Evolutionary conservation across 1,140 invertebrate genomes (phyloP).

Genomic region (Asbolus verrucosus): DNA sequence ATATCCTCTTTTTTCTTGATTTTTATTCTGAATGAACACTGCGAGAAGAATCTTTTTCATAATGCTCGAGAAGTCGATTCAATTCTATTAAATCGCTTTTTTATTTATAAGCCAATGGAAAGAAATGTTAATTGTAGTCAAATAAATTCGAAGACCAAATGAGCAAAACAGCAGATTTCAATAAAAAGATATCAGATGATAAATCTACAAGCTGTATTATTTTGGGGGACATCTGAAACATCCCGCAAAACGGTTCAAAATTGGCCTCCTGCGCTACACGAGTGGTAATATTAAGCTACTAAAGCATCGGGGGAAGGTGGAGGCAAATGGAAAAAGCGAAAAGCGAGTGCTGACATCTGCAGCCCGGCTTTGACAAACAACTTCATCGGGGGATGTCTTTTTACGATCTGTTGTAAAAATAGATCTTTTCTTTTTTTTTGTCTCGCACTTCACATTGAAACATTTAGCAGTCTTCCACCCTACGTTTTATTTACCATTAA

Average conservation of each 20-base stretch:
- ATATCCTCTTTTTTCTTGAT: conserved; percentile 17
- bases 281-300: conserved; percentile 27
- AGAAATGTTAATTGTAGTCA: conserved; percentile 6
- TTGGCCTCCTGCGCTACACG: background rate
- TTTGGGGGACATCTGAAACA: conserved; percentile 27
- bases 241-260: conserved; percentile 7
- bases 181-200: conserved; percentile 6
- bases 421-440: conserved; percentile 31
- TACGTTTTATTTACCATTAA: conserved; percentile 25
- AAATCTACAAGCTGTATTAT: conserved; percentile 21
- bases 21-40: conserved; percentile 12
- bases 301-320: conserved; percentile 15
- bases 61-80: conserved; percentile 1
- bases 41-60: conserved; percentile 6
- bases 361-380: conserved; percentile 32
- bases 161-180: background rate
- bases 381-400: conserved; percentile 39
- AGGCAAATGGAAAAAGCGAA: conserved; percentile 34
- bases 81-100: conserved; percentile 10
- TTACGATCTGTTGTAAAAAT: conserved; percentile 39
- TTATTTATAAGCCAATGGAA: conserved; percentile 19
- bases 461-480: background rate
- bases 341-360: conserved; percentile 39
- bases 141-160: background rate
- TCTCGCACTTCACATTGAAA: conserved; percentile 7